A percentile compares a stretch with the other conserved stretches of the same genome.
Conservation (phyloP, 1,140 invertebrate genomes). For the Campoletis sonorensis region DNA sequence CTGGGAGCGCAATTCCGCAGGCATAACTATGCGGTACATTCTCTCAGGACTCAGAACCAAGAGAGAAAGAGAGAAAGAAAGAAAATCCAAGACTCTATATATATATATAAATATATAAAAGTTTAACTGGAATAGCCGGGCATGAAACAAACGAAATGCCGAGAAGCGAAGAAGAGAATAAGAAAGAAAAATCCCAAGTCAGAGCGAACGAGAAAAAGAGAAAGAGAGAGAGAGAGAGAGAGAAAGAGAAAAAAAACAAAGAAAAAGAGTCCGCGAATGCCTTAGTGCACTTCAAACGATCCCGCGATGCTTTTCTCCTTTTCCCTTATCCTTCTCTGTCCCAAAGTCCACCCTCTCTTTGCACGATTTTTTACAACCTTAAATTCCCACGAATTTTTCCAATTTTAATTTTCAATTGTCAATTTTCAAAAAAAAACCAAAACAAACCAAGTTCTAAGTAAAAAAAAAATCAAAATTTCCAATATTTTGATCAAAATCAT, state of each 20-base stretch:
- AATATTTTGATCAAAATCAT: too few relatives aligned
- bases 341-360: slow-evolving; percentile 50
- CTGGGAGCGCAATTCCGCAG: slow-evolving; percentile 32
- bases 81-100: too few relatives aligned
- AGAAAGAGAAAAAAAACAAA: slow-evolving; percentile 62
- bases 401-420: too few relatives aligned
- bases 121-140: slow-evolving; percentile 35
- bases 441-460: too few relatives aligned
- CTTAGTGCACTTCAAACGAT: slow-evolving; percentile 73
- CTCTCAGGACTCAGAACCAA: not conserved
- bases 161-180: slow-evolving; percentile 61
- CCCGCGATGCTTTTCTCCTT: slow-evolving; percentile 61
- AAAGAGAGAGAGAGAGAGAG: slow-evolving; percentile 43
- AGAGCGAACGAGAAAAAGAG: slow-evolving; percentile 34
- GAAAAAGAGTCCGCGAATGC: slow-evolving; percentile 65
- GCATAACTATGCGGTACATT: slow-evolving; percentile 39
- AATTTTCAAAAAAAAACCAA: too few relatives aligned
- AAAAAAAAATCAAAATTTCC: too few relatives aligned
- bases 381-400: too few relatives aligned
- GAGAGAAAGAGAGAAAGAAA: too few relatives aligned
- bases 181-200: slow-evolving; percentile 57
- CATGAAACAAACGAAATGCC: slow-evolving; percentile 75
- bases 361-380: slow-evolving; percentile 51
- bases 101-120: not conserved
- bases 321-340: slow-evolving; percentile 33